Evolutionary conservation across 1,140 invertebrate genomes (phyloP).

Genomic region (Neodiprion pinetum): DNA sequence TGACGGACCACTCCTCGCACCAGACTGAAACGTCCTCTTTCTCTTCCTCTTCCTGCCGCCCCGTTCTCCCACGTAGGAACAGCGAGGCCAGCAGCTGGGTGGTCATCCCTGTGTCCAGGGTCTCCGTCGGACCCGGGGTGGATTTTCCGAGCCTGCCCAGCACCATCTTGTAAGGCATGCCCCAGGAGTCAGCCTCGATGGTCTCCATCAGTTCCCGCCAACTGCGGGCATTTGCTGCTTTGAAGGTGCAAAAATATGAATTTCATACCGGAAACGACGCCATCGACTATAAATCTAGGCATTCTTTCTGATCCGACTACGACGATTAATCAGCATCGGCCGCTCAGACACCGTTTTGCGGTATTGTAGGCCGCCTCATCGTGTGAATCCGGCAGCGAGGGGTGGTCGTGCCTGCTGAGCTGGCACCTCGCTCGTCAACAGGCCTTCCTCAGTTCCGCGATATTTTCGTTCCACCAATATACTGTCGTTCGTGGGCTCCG

Average conservation of each 20-base stretch:
- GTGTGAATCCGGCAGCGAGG: neutral
- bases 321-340: too few species aligned
- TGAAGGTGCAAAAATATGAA: neutral
- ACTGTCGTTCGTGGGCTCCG: neutral
- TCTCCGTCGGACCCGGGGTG: neutral
- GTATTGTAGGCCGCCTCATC: too few species aligned
- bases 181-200: slow-evolving; percentile 22
- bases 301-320: too few species aligned
- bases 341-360: too few species aligned
- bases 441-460: slow-evolving; percentile 6
- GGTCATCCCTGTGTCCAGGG: neutral
- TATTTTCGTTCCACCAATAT: slow-evolving; percentile 22
- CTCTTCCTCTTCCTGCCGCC: too few species aligned
- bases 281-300: too few species aligned
- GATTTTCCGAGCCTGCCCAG: slow-evolving; percentile 5
- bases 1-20: too few species aligned
- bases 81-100: neutral
- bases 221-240: neutral
- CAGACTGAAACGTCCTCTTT: too few species aligned
- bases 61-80: neutral
- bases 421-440: neutral
- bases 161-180: slow-evolving; percentile 22
- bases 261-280: too few species aligned
- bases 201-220: slow-evolving; percentile 18
- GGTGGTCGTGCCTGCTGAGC: neutral